Evolutionary conservation across 2,888 invertebrate genomes (phyloP), one percentile per base, ranked within the genome.

Genomic region (Teleiodes luculella): DNA sequence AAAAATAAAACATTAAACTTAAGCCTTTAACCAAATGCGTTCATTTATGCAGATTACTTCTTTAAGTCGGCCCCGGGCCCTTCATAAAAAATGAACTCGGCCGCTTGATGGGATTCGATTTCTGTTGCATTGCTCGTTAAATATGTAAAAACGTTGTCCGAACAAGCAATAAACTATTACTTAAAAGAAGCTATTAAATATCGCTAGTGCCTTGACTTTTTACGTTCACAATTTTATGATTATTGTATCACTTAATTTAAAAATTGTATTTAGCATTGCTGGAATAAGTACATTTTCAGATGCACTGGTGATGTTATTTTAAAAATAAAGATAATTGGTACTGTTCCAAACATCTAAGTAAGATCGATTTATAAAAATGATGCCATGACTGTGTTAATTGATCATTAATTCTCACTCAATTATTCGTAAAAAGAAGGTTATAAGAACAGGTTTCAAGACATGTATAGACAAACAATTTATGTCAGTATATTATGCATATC

Each of bases 61-160:
- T 65, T 63, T 61, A 59, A 60, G 58, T 57, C 57, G 54, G 57
- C 63, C 59, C 54, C 45, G 54, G 57, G 65, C 57, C 51, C 54
- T 50, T 55, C 66, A 61, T 67, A 68, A 68, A 68, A 64, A 67
- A 67, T 59, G 53, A 52, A 60, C 55, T 57, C 46, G 50, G 46
- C 49, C 47, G 51, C 52, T 52, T 52, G 57, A 64, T 60, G 56
- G 53, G 36, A 37, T 52, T 59, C 63, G 54, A 61, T 60, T 57
- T 61, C 59, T 57, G 58, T 54, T 57, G 61, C 59, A 55, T 59
- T 57, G 64, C 65, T 70, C 65, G 67, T 68, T 70, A 67, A 65
- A 65, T 67, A 68, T 67, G 67, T 70, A 68, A 68, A 68, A 68
- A 65, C 64, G 54, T 59, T 57, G 53, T 59, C 52, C 49, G 41